A percentile compares a stretch with the other conserved stretches of the same genome.
phyloP scores from a whole-genome alignment of 1,140 invertebrate genomes.

The Drosophila quadrilineata region DNA sequence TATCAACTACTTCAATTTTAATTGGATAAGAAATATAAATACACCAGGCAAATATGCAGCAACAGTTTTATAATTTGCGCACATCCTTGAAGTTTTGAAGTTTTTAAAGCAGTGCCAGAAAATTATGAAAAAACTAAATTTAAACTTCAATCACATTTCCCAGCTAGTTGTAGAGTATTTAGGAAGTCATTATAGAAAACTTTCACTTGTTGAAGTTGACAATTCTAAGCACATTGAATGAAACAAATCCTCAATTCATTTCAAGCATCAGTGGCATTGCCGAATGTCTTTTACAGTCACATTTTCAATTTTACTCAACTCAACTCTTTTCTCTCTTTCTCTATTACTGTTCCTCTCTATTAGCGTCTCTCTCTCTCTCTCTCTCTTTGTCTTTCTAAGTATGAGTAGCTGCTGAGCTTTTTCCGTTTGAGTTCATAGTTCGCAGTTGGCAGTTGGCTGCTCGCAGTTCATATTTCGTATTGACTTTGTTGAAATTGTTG shows the following conservation, averaged over 20 bases:
- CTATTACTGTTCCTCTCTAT: not conserved
- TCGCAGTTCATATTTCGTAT: conserved; percentile 12
- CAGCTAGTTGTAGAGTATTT: too few relatives aligned
- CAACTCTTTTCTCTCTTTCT: not conserved
- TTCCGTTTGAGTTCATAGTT: not conserved
- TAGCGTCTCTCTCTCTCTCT: not conserved
- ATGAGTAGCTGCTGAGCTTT: not conserved
- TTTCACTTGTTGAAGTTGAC: conserved; percentile 2
- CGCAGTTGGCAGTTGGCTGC: not conserved
- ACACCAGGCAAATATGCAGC: too few relatives aligned
- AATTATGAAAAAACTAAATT: too few relatives aligned
- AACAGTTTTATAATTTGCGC: too few relatives aligned
- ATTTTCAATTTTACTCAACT: not conserved
- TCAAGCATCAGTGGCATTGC: conserved; percentile 1
- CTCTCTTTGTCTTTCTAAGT: not conserved
- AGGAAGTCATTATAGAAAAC: too few relatives aligned
- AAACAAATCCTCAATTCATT: conserved; percentile 12
- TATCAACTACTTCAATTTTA: too few relatives aligned
- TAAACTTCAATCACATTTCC: too few relatives aligned
- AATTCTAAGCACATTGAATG: conserved; percentile 11
- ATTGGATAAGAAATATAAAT: too few relatives aligned
- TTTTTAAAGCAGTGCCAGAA: too few relatives aligned
- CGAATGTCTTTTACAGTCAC: conserved; percentile 3
- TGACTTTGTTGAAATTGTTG: conserved; percentile 9
- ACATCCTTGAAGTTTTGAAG: too few relatives aligned